A percentile compares a stretch with the other conserved stretches of the same genome.
phyloP scores from a whole-genome alignment of 1,140 invertebrate species.

The Dolichoris vasculosae region DNA sequence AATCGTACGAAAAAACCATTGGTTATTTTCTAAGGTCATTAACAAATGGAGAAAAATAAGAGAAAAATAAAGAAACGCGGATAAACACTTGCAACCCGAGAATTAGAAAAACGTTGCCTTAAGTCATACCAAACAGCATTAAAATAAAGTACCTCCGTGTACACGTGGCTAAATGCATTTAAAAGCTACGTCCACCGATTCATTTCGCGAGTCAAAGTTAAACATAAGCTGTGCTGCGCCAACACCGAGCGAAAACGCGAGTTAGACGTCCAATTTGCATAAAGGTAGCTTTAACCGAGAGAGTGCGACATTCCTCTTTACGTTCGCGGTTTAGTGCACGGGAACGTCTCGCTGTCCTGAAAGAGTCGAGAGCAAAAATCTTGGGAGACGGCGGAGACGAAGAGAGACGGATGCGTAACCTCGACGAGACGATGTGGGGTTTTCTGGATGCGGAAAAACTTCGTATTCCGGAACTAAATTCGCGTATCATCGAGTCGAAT shows the following conservation, averaged over 20 bases:
- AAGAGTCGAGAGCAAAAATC: background rate
- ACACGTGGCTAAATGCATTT: slow-evolving; percentile 37
- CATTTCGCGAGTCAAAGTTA: slow-evolving; percentile 43
- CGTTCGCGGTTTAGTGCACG: background rate
- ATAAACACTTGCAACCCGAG: background rate
- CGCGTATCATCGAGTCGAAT: too few species aligned
- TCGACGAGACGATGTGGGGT: too few species aligned
- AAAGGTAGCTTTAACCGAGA: slow-evolving; percentile 81
- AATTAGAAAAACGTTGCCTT: background rate
- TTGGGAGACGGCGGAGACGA: too few species aligned
- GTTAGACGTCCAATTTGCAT: slow-evolving; percentile 88
- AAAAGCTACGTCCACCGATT: slow-evolving; percentile 30
- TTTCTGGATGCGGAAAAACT: too few species aligned
- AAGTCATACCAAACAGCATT: background rate
- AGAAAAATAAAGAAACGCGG: background rate
- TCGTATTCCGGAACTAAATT: too few species aligned
- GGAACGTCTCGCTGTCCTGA: background rate
- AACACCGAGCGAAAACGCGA: background rate
- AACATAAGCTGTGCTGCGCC: background rate
- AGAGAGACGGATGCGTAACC: too few species aligned
- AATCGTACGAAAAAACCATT: background rate
- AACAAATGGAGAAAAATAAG: background rate
- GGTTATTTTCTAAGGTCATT: background rate
- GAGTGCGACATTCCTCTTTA: slow-evolving; percentile 52
- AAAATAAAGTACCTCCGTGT: background rate